These are phyloP conservation scores for Ctenopoma multispine DNA, from an alignment of 2,797 vertebrate genomes.

Conservation along the genomic window DNA sequence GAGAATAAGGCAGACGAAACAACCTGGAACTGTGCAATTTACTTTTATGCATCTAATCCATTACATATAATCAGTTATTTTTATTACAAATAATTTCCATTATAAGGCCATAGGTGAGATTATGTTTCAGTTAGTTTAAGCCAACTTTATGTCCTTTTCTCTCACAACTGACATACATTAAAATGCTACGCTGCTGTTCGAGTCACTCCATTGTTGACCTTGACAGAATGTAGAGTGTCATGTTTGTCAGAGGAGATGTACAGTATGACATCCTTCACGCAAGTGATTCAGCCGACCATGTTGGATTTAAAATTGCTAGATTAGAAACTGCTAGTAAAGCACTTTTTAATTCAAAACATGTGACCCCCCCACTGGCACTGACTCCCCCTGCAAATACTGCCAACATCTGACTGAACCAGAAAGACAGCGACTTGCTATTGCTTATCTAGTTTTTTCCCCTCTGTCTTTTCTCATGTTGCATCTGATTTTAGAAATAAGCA, in stretches of 20 bases:
- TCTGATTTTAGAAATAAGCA: constrained; percentile 26
- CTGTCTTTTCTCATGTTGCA: constrained; percentile 2
- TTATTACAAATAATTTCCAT: no score
- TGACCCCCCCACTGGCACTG: not conserved
- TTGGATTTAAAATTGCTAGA: not conserved
- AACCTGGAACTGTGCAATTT: no score
- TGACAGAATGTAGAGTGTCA: not conserved
- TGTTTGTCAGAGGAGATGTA: no score
- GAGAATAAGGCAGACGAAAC: no score
- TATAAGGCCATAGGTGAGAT: not conserved
- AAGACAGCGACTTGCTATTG: not conserved
- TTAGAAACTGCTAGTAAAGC: constrained; percentile 4
- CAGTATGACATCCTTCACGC: not conserved
- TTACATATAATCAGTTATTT: no score
- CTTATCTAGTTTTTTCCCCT: no score
- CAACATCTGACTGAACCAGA: not conserved
- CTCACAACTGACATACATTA: no score
- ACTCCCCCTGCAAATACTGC: constrained; percentile 9
- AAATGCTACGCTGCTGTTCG: not conserved
- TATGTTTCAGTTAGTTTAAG: not conserved
- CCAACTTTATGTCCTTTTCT: not conserved
- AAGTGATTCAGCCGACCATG: not conserved
- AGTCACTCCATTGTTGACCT: not conserved
- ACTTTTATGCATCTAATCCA: no score
- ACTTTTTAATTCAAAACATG: not conserved